Base-by-base conservation (phyloP, 2,113 vertebrate genomes). In the Bubo bubo region DNA sequence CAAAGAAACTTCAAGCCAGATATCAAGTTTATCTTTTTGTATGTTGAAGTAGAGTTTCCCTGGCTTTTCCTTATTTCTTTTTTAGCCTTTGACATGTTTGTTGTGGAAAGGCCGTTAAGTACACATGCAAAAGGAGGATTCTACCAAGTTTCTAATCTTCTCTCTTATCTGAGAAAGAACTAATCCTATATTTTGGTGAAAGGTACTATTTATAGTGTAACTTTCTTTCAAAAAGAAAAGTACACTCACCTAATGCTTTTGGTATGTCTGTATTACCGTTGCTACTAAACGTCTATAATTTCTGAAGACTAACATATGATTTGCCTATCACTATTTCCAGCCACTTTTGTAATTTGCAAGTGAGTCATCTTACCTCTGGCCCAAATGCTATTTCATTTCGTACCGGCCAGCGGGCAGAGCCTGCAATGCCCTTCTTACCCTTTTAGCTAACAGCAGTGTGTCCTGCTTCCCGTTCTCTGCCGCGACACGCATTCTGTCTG, bases 371-470 rank as follows among this genome's bases (percentile, higher is more conserved):
- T 28, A 45, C 79, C 72, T 52, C 83, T 94, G 75, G 80, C 91
- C 93, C 70, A 89, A 39, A 72, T 72, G 19, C 2, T 12, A 14
- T 58, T 90, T 50, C 34, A 21, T 41, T 73, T 26, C 12, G 4
- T 34, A 0, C 1, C 56, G 64, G 72, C 50, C 26, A 23, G 63
- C 56, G 23, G 6, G 53, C 41, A 30, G 50, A 53, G 86, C 0
- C 0, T n/a, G 83, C 67, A 28, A 7, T 20, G 76, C 75, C 58
- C 53, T 62, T 10, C 97, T 84, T 67, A 99, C 99, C 98, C 98
- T 99, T 94, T 98, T 98, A 9, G 99, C 98, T 12, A 99, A 86
- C 2, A 97, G 93, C 79, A 99, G 97, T 0, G 95, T 96, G 97
- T 99, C 98, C 80, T 98, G 89, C 80, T 97, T 98, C 97, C 98